These are phyloP conservation scores for Cyprinus carpio DNA, from an alignment of 2,113 vertebrate species.

Conservation along the genomic window DNA sequence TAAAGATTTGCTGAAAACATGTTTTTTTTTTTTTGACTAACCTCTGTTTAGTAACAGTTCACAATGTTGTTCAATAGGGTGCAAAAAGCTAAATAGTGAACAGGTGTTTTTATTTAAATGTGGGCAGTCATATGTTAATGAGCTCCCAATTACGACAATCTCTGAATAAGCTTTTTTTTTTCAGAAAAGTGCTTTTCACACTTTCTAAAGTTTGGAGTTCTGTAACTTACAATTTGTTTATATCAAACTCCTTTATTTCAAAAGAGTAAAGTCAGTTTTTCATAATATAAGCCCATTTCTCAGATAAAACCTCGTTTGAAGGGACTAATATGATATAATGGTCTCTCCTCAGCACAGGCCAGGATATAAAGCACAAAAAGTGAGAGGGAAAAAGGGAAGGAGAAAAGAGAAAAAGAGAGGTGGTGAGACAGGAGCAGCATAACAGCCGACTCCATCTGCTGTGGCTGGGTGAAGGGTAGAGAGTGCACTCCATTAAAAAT, in stretches of 20 bases:
- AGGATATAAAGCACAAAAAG: neutral
- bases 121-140: neutral
- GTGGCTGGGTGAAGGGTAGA: conserved; percentile 61
- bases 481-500: conserved; percentile 63
- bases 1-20: neutral
- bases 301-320: neutral
- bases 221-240: neutral
- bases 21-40: no score
- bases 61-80: neutral
- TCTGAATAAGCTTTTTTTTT: neutral
- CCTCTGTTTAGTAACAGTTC: neutral
- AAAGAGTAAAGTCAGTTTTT: neutral
- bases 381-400: neutral
- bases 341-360: neutral
- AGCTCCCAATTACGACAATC: neutral
- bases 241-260: neutral
- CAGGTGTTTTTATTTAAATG: neutral
- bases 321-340: conserved; percentile 9
- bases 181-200: no score
- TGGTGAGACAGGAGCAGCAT: conserved; percentile 18
- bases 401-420: conserved; percentile 2
- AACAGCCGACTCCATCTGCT: conserved; percentile 53
- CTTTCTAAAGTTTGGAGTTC: neutral
- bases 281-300: neutral
- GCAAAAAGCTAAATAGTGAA: neutral